Conservation (phyloP, 64 coral and sea anemone species). For the Exaiptasia diaphana region DNA sequence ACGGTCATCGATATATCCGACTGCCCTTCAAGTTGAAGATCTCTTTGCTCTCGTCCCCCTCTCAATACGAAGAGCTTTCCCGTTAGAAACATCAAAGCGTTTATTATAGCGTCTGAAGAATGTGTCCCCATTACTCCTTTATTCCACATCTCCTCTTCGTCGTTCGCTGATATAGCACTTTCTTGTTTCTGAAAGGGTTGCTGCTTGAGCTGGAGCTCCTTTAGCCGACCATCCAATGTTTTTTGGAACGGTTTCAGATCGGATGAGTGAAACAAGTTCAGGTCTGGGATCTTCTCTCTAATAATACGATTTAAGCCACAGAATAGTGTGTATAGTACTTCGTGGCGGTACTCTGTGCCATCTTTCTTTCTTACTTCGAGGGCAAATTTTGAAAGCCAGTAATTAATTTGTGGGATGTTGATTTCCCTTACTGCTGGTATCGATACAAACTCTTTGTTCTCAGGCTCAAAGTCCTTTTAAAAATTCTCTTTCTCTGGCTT, state of each 20-base stretch:
- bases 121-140: conserved; percentile 1
- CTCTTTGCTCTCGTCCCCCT: not conserved
- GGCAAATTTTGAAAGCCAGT: conserved; percentile 1
- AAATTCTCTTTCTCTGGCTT: conserved; percentile 14
- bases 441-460: not conserved
- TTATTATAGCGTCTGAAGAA: not conserved
- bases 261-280: not conserved
- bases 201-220: not conserved
- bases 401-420: not conserved
- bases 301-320: conserved; percentile 3
- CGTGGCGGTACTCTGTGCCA: conserved; percentile 10
- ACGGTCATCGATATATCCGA: conserved; percentile 16
- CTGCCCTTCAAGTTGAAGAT: not conserved
- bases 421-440: not conserved
- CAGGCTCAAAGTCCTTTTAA: conserved; percentile 5
- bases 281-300: not conserved
- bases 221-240: not conserved
- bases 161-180: not conserved
- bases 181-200: not conserved
- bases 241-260: not conserved
- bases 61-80: not conserved
- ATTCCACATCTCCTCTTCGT: conserved; percentile 5
- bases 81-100: not conserved
- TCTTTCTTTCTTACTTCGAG: conserved; percentile 33
- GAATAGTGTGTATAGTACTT: conserved; percentile 11